Evolutionary conservation across 1,140 invertebrate species (phyloP).

Genomic region (Condylostylus longicornis): DNA sequence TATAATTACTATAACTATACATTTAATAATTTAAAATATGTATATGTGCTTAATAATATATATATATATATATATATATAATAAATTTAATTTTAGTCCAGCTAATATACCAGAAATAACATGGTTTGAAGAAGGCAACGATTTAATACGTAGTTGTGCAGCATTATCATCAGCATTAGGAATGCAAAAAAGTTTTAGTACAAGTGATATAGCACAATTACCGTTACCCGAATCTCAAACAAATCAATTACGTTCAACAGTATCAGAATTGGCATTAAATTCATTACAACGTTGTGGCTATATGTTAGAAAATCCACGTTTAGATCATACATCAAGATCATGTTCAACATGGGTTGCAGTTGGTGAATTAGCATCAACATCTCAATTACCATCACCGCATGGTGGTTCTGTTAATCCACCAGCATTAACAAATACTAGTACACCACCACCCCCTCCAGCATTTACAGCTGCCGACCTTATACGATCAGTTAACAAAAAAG

Average conservation of each 20-base stretch:
- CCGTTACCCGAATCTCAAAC: not conserved
- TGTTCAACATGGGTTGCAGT: slow-evolving; percentile 79
- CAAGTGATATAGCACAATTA: slow-evolving; percentile 46
- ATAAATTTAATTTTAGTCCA: slow-evolving; percentile 29
- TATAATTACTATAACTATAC: not conserved
- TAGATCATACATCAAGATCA: slow-evolving; percentile 59
- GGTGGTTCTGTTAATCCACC: slow-evolving; percentile 41
- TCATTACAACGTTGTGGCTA: slow-evolving; percentile 43
- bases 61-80: not conserved
- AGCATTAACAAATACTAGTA: slow-evolving; percentile 34
- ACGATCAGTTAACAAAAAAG: slow-evolving; percentile 68
- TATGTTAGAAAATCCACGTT: slow-evolving; percentile 38
- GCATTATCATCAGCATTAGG: slow-evolving; percentile 54
- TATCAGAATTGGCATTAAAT: slow-evolving; percentile 51
- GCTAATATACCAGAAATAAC: slow-evolving; percentile 46
- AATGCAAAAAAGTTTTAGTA: slow-evolving; percentile 61
- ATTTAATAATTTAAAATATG: not conserved
- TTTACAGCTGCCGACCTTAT: slow-evolving; percentile 59
- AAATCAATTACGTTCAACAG: slow-evolving; percentile 35
- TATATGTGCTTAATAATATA: not conserved
- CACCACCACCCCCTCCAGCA: slow-evolving; percentile 35
- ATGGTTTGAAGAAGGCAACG: slow-evolving; percentile 61
- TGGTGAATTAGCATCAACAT: slow-evolving; percentile 51
- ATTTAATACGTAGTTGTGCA: slow-evolving; percentile 56
- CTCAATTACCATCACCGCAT: slow-evolving; percentile 57